These are phyloP conservation scores for Heliconius hermathena DNA, from an alignment of 1,140 invertebrate species.

Conservation along the genomic window DNA sequence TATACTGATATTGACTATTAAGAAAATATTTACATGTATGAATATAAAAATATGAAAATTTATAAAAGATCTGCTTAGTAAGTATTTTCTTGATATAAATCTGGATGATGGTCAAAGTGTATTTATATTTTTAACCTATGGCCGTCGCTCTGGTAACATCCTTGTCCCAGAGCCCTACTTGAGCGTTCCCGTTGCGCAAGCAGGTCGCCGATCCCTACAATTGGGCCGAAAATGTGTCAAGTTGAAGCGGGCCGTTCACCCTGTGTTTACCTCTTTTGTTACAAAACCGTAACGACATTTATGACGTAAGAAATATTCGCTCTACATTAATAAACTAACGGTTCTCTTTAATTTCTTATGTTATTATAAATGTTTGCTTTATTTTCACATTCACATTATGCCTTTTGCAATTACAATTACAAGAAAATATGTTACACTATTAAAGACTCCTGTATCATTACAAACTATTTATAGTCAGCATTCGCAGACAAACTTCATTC, in stretches of 20 bases:
- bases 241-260: constrained; percentile 75
- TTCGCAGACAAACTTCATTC: constrained; percentile 42
- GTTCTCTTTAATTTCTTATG: background rate
- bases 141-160: constrained; percentile 30
- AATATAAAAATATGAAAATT: background rate
- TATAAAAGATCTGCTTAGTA: background rate
- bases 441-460: constrained; percentile 36
- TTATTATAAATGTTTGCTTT: background rate
- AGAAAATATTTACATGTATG: background rate
- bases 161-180: constrained; percentile 56
- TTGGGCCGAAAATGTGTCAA: constrained; percentile 80
- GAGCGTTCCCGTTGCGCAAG: constrained; percentile 74
- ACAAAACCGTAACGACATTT: constrained; percentile 5
- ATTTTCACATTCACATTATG: background rate
- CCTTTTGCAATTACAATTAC: background rate
- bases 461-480: constrained; percentile 39
- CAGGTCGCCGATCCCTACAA: constrained; percentile 73
- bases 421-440: constrained; percentile 22
- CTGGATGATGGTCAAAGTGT: background rate
- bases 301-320: background rate
- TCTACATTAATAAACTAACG: background rate
- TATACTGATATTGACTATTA: background rate
- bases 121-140: constrained; percentile 26
- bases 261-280: constrained; percentile 62
- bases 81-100: background rate